Evolutionary conservation across 2,797 vertebrate genomes (phyloP).

Genomic region (Lindbergichthys nudifrons): DNA sequence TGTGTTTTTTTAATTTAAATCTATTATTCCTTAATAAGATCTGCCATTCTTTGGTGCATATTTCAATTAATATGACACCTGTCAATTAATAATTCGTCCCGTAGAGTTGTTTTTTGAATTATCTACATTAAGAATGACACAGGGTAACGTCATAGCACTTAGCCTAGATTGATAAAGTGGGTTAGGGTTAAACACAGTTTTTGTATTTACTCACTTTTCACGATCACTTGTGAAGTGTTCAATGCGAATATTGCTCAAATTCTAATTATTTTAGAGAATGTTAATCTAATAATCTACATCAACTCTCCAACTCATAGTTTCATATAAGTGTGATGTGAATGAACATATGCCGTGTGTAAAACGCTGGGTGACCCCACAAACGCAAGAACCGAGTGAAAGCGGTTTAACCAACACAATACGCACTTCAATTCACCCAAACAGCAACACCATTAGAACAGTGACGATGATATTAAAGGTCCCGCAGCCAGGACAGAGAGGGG

Average conservation of each 20-base stretch:
- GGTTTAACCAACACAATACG: conserved; percentile 8
- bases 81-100: too few species aligned
- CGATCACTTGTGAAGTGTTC: not conserved
- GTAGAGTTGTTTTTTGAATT: not conserved
- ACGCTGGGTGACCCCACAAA: conserved; percentile 4
- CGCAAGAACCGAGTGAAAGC: conserved; percentile 13
- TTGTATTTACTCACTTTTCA: not conserved
- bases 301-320: not conserved
- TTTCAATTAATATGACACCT: too few species aligned
- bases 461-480: conserved; percentile 40
- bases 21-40: not conserved
- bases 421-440: conserved; percentile 19
- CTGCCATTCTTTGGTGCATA: too few species aligned
- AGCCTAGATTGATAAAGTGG: not conserved
- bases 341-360: not conserved
- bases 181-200: not conserved
- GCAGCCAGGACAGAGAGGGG: conserved; percentile 14
- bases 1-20: not conserved
- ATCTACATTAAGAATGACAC: not conserved
- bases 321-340: too few species aligned
- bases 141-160: not conserved
- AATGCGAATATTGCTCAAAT: not conserved
- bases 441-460: not conserved
- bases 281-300: not conserved
- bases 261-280: not conserved